phyloP scores from a whole-genome alignment of 2,888 invertebrate species.

The Drosophila recens region DNA sequence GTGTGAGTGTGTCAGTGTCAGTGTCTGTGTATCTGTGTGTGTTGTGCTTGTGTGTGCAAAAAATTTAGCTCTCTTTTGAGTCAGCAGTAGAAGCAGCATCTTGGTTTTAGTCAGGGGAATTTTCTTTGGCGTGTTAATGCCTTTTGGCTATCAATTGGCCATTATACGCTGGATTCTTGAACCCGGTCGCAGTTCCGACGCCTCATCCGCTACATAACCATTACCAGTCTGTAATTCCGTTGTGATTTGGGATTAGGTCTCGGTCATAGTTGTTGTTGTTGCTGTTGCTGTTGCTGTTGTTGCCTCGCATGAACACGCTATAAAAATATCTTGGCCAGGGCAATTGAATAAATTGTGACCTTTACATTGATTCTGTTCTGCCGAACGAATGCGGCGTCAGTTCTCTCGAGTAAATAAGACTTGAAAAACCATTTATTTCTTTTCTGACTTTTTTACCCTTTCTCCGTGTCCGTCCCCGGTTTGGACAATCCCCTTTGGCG shows the following conservation, averaged over 20 bases:
- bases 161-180: conserved; percentile 71
- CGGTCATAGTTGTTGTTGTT: conserved; percentile 29
- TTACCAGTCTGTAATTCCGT: conserved; percentile 79
- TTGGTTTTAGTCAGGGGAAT: conserved; percentile 66
- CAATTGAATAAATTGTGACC: conserved; percentile 81
- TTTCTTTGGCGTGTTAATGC: conserved; percentile 78
- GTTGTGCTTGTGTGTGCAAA: conserved; percentile 35
- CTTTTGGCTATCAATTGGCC: conserved; percentile 81
- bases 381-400: conserved; percentile 24
- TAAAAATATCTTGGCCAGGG: conserved; percentile 76
- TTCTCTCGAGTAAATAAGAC: conserved; percentile 69
- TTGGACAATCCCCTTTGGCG: conserved; percentile 25
- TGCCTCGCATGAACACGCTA: conserved; percentile 72
- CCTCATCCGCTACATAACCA: conserved; percentile 68
- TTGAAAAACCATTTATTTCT: conserved; percentile 76
- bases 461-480: conserved; percentile 18
- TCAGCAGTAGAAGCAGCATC: conserved; percentile 45
- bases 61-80: conserved; percentile 64
- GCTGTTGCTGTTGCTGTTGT: conserved; percentile 10
- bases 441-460: conserved; percentile 73
- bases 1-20: conserved; percentile 22
- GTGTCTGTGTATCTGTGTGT: conserved; percentile 26
- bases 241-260: conserved; percentile 80
- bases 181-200: conserved; percentile 44
- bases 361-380: conserved; percentile 74